Evolutionary conservation across 2,113 vertebrate genomes (phyloP).

Genomic region (Saccopteryx bilineata): DNA sequence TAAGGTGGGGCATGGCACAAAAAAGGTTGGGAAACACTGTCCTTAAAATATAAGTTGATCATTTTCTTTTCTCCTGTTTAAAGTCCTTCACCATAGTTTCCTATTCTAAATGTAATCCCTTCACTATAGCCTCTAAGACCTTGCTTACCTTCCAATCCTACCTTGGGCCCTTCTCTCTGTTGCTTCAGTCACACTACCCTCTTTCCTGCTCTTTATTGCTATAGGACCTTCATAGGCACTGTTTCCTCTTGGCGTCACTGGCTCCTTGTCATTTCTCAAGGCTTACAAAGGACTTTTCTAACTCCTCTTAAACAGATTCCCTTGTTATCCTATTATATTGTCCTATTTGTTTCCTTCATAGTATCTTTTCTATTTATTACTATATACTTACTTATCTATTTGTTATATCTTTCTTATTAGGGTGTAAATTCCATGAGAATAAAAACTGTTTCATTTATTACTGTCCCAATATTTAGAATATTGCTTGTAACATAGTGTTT

Average conservation of each 20-base stretch:
- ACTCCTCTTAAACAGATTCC: background rate
- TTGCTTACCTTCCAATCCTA: background rate
- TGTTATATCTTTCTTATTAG: background rate
- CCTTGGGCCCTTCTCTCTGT: background rate
- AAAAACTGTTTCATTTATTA: constrained; percentile 25
- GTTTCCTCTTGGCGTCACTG: background rate
- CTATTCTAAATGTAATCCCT: background rate
- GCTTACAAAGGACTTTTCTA: background rate
- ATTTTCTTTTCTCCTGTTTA: background rate
- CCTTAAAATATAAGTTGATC: background rate
- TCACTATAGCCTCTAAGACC: background rate
- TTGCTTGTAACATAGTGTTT: background rate
- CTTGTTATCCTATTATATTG: background rate
- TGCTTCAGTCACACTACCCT: background rate
- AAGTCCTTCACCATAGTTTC: background rate
- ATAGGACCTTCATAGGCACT: background rate
- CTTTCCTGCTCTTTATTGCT: background rate
- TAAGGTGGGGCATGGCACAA: too few species aligned
- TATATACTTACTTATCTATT: background rate
- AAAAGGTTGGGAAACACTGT: too few species aligned
- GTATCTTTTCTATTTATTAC: background rate
- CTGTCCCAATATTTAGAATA: background rate
- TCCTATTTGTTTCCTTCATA: background rate
- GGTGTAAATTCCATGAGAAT: too few species aligned
- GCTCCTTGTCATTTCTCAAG: background rate